Evolutionary conservation across 2,797 vertebrate genomes (phyloP), one percentile per base, ranked within the genome.

Genomic region (Pangasius sanitwongsei): DNA sequence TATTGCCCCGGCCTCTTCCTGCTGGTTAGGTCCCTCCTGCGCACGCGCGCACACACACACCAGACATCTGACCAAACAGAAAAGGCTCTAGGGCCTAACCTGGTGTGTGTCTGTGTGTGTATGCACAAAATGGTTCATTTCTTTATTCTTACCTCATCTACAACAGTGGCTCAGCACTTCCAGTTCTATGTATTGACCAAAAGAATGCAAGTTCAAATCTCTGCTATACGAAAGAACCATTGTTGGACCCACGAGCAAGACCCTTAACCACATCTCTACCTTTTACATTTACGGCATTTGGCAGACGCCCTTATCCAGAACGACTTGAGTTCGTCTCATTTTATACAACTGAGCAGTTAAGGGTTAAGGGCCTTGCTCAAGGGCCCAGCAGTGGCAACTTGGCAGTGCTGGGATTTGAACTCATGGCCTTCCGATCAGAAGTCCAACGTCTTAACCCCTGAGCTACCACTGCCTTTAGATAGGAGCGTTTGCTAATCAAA

Each of bases 61-160:
- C 80, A 86, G 65, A 90, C 88, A 92, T 89, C 90, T 92, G 90
- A 55, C 28, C 57, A 63, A 80, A 87, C 37, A 87, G 69, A 55
- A 41, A 81, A 48, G 59, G 70, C 87, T 89, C 15, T 70, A 48
- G 83, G 81, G 78, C 44, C 61, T 48, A 57, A 84, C 69, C 57
- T 88, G 74, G 80, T 83, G 70, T 67, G 88, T 85, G 84, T 90
- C 67, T 23, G 50, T 75, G 59, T 72, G 78, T 80, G 86, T 75
- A 41, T 50, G 16, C 34, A 83, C 25, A 44, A 63, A 65, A 44
- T 63, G 18, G 25, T 44, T 13, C 1, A 11, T 28, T 61, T 61
- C 55, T 28, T 82, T 37, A 3, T 55, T 82, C 55, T 34, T 34
- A 80, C 18, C 48, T 81, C 53, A 80, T 7, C 25, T 0, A 15